These are phyloP conservation scores for Nestor notabilis DNA, from an alignment of 2,113 vertebrate species.

Conservation along the genomic window DNA sequence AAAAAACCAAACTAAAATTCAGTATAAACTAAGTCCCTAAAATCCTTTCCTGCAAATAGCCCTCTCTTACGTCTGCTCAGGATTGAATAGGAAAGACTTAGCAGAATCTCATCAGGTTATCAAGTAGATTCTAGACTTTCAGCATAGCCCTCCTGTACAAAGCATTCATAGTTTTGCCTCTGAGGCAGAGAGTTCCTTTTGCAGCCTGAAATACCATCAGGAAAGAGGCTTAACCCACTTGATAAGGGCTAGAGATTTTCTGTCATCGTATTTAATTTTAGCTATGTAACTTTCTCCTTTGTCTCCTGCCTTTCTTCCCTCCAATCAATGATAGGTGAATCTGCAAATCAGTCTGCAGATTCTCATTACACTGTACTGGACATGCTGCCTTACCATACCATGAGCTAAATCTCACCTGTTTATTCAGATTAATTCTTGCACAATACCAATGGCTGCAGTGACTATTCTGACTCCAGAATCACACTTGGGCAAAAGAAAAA, in stretches of 20 bases:
- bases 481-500: background rate
- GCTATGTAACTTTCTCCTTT: background rate
- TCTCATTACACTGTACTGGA: background rate
- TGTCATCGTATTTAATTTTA: slow-evolving; percentile 4
- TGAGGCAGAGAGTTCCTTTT: background rate
- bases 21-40: background rate
- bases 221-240: background rate
- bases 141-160: background rate
- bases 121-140: background rate
- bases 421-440: background rate
- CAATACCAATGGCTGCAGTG: background rate
- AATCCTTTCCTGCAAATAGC: background rate
- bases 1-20: background rate
- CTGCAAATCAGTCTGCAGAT: background rate
- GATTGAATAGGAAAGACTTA: background rate
- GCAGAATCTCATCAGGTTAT: background rate
- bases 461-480: background rate
- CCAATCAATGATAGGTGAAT: background rate
- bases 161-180: background rate
- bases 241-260: background rate
- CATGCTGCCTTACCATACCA: background rate
- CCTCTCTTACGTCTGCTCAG: background rate
- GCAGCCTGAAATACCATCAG: background rate
- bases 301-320: background rate
- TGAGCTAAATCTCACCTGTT: background rate